A percentile compares a stretch with the other conserved stretches of the same genome.
Conservation (phyloP, 2,113 vertebrate species). For the Hippotragus niger region DNA sequence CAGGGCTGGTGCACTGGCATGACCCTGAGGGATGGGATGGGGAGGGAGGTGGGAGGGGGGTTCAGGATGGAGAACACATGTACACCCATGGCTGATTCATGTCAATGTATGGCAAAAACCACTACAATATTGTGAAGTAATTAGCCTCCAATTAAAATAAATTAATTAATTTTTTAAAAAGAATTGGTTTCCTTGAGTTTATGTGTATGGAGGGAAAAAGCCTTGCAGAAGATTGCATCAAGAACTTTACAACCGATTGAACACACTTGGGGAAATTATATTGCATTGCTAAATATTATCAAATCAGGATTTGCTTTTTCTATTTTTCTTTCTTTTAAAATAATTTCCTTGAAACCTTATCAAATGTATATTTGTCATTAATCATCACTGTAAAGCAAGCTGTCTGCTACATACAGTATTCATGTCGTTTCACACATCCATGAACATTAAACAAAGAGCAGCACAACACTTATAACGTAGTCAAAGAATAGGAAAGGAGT, state of each 20-base stretch:
- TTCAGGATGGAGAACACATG: neutral
- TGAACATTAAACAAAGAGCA: neutral
- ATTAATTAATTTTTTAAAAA: neutral
- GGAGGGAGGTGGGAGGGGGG: neutral
- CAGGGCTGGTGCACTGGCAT: neutral
- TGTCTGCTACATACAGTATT: neutral
- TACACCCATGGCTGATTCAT: neutral
- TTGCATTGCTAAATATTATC: conserved; percentile 10
- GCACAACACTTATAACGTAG: neutral
- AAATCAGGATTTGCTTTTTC: conserved; percentile 16
- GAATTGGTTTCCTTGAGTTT: conserved; percentile 19
- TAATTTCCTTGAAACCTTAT: conserved; percentile 1
- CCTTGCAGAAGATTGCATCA: neutral
- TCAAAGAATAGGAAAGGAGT: neutral
- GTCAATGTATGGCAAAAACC: neutral
- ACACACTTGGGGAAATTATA: conserved; percentile 11
- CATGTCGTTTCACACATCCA: neutral
- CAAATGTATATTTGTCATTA: conserved; percentile 11
- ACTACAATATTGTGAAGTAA: neutral
- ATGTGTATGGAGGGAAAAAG: neutral
- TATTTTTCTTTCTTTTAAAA: conserved; percentile 37
- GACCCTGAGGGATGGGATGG: neutral
- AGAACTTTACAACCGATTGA: neutral
- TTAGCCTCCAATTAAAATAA: neutral
- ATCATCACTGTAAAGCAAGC: neutral